Percentiles rank a stretch among this genome's conserved stretches.
Conservation (phyloP, 2,888 invertebrate species). For the Eupelmus urozonus region DNA sequence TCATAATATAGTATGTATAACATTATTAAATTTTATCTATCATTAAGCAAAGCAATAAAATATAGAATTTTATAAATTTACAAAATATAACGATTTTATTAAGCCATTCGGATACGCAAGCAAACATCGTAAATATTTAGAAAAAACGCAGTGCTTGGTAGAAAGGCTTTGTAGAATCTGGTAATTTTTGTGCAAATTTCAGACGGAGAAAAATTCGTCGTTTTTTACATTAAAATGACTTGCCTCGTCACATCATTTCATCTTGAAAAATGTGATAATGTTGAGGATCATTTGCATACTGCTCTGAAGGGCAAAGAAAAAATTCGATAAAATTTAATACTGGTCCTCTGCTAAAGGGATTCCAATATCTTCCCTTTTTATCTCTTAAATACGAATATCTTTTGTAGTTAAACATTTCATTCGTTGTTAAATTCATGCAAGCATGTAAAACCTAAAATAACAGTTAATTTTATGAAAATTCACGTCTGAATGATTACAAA, state of each 20-base stretch:
- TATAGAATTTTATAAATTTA: constrained; percentile 52
- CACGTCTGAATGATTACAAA: not conserved
- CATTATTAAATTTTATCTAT: constrained; percentile 20
- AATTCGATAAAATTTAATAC: constrained; percentile 92
- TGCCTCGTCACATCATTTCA: constrained; percentile 76
- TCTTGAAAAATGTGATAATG: constrained; percentile 82
- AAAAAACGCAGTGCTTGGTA: constrained; percentile 36
- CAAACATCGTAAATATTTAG: constrained; percentile 1
- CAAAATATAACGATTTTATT: constrained; percentile 45
- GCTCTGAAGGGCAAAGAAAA: constrained; percentile 91
- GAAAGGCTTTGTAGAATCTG: constrained; percentile 4
- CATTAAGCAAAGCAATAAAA: constrained; percentile 28
- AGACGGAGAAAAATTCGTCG: constrained; percentile 10
- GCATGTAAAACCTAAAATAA: constrained; percentile 89
- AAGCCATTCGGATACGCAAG: constrained; percentile 7
- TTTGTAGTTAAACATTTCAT: constrained; percentile 96
- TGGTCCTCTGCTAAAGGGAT: constrained; percentile 94
- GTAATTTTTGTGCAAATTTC: not conserved
- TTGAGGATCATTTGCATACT: constrained; percentile 84
- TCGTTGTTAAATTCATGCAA: constrained; percentile 95
- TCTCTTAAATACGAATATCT: constrained; percentile 93
- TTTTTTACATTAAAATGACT: constrained; percentile 20
- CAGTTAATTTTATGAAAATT: not conserved
- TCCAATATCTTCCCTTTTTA: constrained; percentile 91
- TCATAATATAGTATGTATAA: constrained; percentile 32